Percentiles rank a stretch among this genome's conserved stretches.
phyloP scores from a whole-genome alignment of 2,113 vertebrate genomes.

The Vombatus ursinus region DNA sequence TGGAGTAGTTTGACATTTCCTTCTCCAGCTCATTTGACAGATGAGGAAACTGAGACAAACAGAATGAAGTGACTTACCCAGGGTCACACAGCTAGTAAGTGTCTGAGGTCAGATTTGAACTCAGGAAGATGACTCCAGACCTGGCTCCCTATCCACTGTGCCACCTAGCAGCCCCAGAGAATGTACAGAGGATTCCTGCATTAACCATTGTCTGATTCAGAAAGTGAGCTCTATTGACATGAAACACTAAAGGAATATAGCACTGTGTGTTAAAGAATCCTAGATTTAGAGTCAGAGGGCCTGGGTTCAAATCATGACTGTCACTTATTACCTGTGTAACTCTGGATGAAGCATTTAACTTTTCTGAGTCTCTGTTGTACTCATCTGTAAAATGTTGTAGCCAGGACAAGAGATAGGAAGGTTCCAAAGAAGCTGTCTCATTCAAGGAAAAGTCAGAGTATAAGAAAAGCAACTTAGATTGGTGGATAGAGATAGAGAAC shows the following conservation, averaged over 20 bases:
- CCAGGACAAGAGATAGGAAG: neutral
- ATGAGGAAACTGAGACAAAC: no score
- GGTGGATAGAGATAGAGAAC: neutral
- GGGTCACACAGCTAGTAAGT: no score
- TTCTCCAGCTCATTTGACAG: no score
- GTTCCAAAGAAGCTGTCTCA: neutral
- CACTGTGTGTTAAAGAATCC: neutral
- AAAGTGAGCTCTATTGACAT: neutral
- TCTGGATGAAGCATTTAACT: neutral
- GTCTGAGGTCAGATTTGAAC: no score
- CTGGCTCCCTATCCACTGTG: no score
- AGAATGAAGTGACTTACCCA: no score
- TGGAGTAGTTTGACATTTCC: no score
- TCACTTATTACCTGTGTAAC: neutral
- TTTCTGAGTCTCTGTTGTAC: neutral
- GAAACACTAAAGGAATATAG: neutral
- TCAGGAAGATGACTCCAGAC: no score
- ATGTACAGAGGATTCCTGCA: no score
- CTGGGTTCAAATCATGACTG: neutral
- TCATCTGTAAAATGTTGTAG: neutral
- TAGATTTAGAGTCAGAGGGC: neutral
- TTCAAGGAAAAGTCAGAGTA: neutral
- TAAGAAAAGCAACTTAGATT: neutral
- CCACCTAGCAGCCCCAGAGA: no score
- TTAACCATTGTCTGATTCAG: neutral